phyloP scores from a whole-genome alignment of 2,888 invertebrate genomes.

The Steinernema scapterisci region DNA sequence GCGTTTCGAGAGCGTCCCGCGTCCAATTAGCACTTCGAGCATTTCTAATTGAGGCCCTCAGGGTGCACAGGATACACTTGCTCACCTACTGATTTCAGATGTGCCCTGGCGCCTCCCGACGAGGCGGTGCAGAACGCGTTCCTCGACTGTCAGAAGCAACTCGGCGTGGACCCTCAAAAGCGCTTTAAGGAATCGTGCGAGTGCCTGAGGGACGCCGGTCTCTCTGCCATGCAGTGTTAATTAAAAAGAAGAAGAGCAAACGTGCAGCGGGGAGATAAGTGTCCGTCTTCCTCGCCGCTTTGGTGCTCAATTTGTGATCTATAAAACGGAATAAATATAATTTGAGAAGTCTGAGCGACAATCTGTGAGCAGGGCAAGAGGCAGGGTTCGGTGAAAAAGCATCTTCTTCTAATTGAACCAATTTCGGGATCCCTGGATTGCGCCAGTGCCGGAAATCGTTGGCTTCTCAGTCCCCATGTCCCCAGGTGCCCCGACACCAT shows the following conservation, averaged over 20 bases:
- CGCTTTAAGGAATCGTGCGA: slow-evolving; percentile 58
- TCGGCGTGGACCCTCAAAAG: slow-evolving; percentile 50
- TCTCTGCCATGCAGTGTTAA: slow-evolving; percentile 44
- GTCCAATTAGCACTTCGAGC: slow-evolving; percentile 21
- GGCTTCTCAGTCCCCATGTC: neutral
- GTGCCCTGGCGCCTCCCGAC: slow-evolving; percentile 62
- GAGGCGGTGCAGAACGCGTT: slow-evolving; percentile 57
- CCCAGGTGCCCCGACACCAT: no score
- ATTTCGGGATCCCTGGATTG: slow-evolving; percentile 4
- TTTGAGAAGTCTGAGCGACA: neutral
- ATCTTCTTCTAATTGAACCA: slow-evolving; percentile 3
- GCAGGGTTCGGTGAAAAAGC: no score
- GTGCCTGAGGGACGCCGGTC: slow-evolving; percentile 59
- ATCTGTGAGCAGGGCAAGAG: neutral
- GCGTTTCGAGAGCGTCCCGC: slow-evolving; percentile 17
- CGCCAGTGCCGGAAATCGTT: no score
- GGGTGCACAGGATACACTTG: no score
- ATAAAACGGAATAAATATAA: slow-evolving; percentile 2
- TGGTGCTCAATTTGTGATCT: neutral
- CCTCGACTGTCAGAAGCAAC: slow-evolving; percentile 58
- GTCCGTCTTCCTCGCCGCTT: neutral
- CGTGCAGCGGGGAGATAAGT: slow-evolving; percentile 18
- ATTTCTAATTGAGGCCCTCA: neutral
- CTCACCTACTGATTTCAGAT: slow-evolving; percentile 45
- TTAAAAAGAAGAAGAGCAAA: neutral